phyloP scores from a whole-genome alignment of 1,140 invertebrate genomes.

The Lucilia cuprina region DNA sequence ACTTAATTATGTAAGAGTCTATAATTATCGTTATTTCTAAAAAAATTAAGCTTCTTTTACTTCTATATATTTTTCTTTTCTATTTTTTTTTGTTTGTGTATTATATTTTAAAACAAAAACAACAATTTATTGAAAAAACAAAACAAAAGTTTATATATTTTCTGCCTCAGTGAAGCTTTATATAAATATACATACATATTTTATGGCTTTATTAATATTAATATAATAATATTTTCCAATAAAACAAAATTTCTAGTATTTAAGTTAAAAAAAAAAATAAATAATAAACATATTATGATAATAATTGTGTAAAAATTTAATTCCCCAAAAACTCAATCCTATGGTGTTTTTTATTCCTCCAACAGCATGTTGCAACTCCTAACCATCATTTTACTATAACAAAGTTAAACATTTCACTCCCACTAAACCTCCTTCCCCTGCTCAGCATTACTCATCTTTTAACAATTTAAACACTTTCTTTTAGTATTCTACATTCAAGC shows the following conservation, averaged over 20 bases:
- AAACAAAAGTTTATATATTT: neutral
- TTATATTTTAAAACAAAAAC: neutral
- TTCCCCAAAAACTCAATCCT: neutral
- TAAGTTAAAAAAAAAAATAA: neutral
- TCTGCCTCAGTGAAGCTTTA: conserved; percentile 31
- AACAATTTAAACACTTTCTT: conserved; percentile 17
- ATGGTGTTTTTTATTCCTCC: neutral
- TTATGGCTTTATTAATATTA: conserved; percentile 28
- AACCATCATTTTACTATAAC: neutral
- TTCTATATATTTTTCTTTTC: neutral
- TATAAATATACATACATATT: neutral
- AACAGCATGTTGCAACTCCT: neutral
- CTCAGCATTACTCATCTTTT: neutral
- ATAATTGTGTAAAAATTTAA: neutral
- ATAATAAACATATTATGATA: conserved; percentile 10
- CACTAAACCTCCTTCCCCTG: neutral
- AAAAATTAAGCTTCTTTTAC: neutral
- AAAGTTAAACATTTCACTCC: neutral
- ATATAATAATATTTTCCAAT: neutral
- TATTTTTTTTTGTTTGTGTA: neutral
- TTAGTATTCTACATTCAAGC: neutral
- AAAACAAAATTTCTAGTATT: neutral
- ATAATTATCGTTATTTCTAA: conserved; percentile 47
- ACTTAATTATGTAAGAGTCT: conserved; percentile 60
- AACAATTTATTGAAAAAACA: neutral